Conservation (phyloP, 2,113 vertebrate species). For the Lophius piscatorius region DNA sequence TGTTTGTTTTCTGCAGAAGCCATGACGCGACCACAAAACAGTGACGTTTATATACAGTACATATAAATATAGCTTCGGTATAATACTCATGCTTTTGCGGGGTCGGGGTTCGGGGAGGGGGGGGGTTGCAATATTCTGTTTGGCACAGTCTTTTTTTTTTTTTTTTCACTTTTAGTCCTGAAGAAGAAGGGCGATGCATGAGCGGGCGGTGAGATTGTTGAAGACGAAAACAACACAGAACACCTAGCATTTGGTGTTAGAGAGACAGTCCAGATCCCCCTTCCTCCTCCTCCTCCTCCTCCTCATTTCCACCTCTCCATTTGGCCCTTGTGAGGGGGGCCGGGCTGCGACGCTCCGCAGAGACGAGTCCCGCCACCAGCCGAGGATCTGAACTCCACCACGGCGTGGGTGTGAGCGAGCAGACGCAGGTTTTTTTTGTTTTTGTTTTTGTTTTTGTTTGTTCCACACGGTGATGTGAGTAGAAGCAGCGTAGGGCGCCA, state of each 20-base stretch:
- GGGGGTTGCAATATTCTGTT: slow-evolving; percentile 58
- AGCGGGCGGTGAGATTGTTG: slow-evolving; percentile 66
- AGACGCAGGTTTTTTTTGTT: slow-evolving; percentile 22
- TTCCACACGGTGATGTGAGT: slow-evolving; percentile 70
- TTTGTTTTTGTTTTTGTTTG: slow-evolving; percentile 1
- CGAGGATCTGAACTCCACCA: slow-evolving; percentile 64
- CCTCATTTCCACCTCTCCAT: slow-evolving; percentile 2
- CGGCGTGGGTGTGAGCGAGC: slow-evolving; percentile 60
- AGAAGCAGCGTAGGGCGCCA: slow-evolving; percentile 87
- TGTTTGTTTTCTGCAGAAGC: slow-evolving; percentile 64
- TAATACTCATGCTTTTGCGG: slow-evolving; percentile 86
- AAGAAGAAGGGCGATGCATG: slow-evolving; percentile 69
- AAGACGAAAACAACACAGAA: slow-evolving; percentile 71
- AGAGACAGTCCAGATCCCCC: slow-evolving; percentile 74
- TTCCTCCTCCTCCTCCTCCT: slow-evolving; percentile 41
- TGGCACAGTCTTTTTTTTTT: slow-evolving; percentile 50
- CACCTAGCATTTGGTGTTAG: slow-evolving; percentile 66
- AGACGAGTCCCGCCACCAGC: slow-evolving; percentile 61
- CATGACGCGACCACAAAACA: slow-evolving; percentile 75
- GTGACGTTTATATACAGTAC: slow-evolving; percentile 77
- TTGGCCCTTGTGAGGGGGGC: slow-evolving; percentile 66
- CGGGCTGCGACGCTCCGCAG: slow-evolving; percentile 80
- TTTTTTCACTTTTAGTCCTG: slow-evolving; percentile 69
- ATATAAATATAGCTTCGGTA: slow-evolving; percentile 77
- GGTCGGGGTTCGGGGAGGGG: slow-evolving; percentile 8